Evolutionary conservation across 2,113 vertebrate species (phyloP).

Genomic region (Python bivittatus): DNA sequence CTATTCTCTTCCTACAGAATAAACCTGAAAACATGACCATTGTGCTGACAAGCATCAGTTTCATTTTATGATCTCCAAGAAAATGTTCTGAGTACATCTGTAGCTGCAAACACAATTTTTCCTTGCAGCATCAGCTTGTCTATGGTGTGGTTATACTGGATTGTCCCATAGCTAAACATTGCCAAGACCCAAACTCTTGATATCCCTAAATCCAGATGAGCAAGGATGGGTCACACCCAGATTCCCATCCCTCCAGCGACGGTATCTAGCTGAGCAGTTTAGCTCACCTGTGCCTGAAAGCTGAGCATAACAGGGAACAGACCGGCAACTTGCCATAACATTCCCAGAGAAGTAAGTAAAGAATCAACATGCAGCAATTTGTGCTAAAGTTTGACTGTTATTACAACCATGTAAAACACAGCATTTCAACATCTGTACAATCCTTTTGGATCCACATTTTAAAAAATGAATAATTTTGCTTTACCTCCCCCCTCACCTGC

Average conservation of each 20-base stretch:
- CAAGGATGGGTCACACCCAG: background rate
- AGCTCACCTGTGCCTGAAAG: background rate
- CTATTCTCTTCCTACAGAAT: background rate
- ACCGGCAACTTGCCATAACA: background rate
- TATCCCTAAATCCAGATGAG: background rate
- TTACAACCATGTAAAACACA: constrained; percentile 56
- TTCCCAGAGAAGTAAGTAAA: background rate
- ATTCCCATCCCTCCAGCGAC: background rate
- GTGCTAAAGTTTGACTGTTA: constrained; percentile 42
- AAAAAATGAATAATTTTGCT: constrained; percentile 18
- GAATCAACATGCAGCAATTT: constrained; percentile 14
- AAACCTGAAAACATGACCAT: background rate
- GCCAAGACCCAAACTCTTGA: background rate
- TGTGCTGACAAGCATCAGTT: background rate
- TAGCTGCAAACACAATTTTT: background rate
- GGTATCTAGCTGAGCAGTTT: background rate
- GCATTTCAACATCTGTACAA: constrained; percentile 24
- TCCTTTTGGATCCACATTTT: background rate
- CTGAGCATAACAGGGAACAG: background rate
- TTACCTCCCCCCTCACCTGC: background rate
- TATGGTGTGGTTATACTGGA: too few relatives aligned
- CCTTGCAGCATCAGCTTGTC: background rate
- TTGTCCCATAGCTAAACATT: background rate
- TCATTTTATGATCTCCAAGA: background rate
- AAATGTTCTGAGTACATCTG: background rate